Evolutionary conservation across 2,797 vertebrate genomes (phyloP), one percentile per base, ranked within the genome.

Genomic region (Remorina albescens): DNA sequence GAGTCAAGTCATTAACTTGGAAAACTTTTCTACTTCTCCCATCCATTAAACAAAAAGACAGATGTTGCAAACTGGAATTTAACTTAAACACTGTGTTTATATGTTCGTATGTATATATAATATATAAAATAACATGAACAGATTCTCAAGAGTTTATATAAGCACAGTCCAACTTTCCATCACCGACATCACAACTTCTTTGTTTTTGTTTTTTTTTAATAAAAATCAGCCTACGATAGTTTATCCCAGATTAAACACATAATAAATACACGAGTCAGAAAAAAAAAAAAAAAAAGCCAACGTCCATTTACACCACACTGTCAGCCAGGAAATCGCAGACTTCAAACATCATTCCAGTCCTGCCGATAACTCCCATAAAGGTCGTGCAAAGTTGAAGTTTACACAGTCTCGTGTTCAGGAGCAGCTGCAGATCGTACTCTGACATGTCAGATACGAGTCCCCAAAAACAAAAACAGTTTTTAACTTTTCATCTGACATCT

Each of bases 371-470:
- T 82, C 62, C 61, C 66, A 47, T 41, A 12, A 60, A 75, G 80
- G 74, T 82, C 83, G 72, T 0, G 6, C 73, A 71, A 11, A 80
- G 76, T 76, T 82, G 6, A 69, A 42, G 74, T 74, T 69, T 42
- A 69, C 70, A 68, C 59, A 65, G 50, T 30, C 32, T 64, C 53
- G n/a, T 55, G 65, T 54, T 74, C 37, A 30, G 42, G 25, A 78
- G 59, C 68, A 67, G 72, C 79, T 77, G 70, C 80, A 77, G 70
- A 66, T 75, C 44, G 6, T 23, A 18, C 41, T 37, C 12, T 41
- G 65, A 25, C 23, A 23, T 59, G 25, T 49, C 26, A 65, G 71
- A 78, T 74, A 63, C 42, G 55, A 72, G 16, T 58, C 59, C 21
- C 63, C 15, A 12, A 18, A 42, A 55, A 32, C 44, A 16, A 21